Conservation (phyloP, 1,140 invertebrate species). For the Halyomorpha halys region DNA sequence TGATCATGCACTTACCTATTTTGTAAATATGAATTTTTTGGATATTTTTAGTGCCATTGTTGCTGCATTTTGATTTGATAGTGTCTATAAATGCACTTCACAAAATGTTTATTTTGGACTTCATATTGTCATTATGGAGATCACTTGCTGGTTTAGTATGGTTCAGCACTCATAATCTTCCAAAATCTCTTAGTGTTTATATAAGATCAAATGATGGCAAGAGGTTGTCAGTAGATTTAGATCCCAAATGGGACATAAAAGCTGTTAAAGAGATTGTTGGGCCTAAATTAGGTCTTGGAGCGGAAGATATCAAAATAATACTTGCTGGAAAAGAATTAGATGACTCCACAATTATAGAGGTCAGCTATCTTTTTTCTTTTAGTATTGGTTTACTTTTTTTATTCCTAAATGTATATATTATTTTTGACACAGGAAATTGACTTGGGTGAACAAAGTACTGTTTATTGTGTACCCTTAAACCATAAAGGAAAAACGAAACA, state of each 20-base stretch:
- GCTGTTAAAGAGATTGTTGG: constrained; percentile 63
- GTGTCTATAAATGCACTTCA: too few relatives aligned
- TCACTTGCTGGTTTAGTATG: constrained; percentile 53
- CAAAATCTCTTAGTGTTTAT: constrained; percentile 54
- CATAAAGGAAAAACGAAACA: not conserved
- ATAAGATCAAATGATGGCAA: constrained; percentile 60
- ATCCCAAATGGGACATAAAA: constrained; percentile 64
- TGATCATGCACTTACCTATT: too few relatives aligned
- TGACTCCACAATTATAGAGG: constrained; percentile 59
- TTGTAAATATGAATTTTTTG: too few relatives aligned
- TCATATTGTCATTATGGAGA: constrained; percentile 38
- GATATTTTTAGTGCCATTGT: too few relatives aligned
- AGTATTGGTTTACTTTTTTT: constrained; percentile 24
- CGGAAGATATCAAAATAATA: constrained; percentile 69
- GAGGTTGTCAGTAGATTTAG: constrained; percentile 51
- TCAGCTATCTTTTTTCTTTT: constrained; percentile 33
- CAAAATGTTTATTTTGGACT: constrained; percentile 11
- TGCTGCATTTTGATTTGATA: too few relatives aligned
- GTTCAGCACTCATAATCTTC: constrained; percentile 47
- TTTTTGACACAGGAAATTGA: constrained; percentile 55
- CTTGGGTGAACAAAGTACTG: constrained; percentile 66
- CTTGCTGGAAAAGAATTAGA: constrained; percentile 74
- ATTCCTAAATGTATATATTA: not conserved
- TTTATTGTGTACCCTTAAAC: constrained; percentile 46
- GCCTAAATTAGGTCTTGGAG: constrained; percentile 51